Conservation (phyloP, 2,888 invertebrate genomes). For the Lasiommata megera region DNA sequence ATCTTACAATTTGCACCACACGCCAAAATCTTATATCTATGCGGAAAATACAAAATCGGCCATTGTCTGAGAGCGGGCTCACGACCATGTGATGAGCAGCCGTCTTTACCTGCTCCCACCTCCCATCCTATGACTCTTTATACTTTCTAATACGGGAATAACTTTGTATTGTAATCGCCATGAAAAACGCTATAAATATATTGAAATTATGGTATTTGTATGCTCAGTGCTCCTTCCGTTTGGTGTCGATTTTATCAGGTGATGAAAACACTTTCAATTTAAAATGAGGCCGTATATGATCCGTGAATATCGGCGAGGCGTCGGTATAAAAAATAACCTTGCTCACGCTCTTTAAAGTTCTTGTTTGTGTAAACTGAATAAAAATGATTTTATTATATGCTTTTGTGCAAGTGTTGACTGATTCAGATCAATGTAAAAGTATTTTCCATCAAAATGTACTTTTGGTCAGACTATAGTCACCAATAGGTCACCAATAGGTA, state of each 20-base stretch:
- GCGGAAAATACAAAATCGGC: constrained; percentile 66
- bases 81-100: constrained; percentile 64
- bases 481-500: too few relatives aligned
- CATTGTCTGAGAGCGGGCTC: constrained; percentile 64
- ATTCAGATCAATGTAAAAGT: too few relatives aligned
- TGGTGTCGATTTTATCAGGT: constrained; percentile 26
- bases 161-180: constrained; percentile 37
- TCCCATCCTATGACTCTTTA: constrained; percentile 37
- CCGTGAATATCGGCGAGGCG: not conserved
- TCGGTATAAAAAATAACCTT: not conserved
- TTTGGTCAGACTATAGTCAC: too few relatives aligned
- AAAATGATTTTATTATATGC: too few relatives aligned
- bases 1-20: constrained; percentile 38
- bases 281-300: constrained; percentile 8
- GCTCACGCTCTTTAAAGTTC: too few relatives aligned
- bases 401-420: too few relatives aligned
- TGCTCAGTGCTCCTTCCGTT: constrained; percentile 21
- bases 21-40: constrained; percentile 46
- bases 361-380: too few relatives aligned
- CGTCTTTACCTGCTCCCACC: constrained; percentile 36
- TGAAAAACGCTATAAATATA: constrained; percentile 29
- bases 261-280: constrained; percentile 15
- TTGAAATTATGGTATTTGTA: constrained; percentile 32
- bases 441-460: too few relatives aligned
- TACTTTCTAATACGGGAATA: constrained; percentile 40